Percentiles rank a stretch among this genome's conserved stretches.
Conservation (phyloP, 2,888 invertebrate genomes). For the Corbicula japonica region DNA sequence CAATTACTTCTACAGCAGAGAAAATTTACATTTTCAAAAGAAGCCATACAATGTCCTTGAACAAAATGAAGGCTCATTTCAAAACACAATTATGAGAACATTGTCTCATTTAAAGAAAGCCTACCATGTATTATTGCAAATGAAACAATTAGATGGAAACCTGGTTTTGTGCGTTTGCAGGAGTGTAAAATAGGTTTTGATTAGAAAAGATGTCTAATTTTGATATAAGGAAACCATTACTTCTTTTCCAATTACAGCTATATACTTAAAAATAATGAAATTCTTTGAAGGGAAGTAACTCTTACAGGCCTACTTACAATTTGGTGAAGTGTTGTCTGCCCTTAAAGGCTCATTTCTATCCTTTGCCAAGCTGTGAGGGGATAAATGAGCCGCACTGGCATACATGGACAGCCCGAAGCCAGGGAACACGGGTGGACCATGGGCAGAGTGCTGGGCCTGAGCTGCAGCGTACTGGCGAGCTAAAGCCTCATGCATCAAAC, state of each 20-base stretch:
- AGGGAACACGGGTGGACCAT: constrained; percentile 74
- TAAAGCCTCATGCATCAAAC: constrained; percentile 81
- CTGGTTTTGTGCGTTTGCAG: constrained; percentile 29
- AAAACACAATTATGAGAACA: constrained; percentile 31
- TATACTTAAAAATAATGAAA: too few relatives aligned
- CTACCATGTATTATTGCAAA: constrained; percentile 23
- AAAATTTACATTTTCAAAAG: too few relatives aligned
- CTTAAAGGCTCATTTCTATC: constrained; percentile 84
- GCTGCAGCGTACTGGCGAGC: constrained; percentile 79
- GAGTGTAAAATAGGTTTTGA: too few relatives aligned
- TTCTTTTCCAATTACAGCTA: too few relatives aligned
- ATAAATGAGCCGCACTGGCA: constrained; percentile 87
- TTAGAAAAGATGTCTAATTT: too few relatives aligned
- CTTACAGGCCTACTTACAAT: constrained; percentile 71
- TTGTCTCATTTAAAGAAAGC: constrained; percentile 32
- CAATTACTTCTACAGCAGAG: too few relatives aligned
- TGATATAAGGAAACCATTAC: too few relatives aligned
- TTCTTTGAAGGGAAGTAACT: constrained; percentile 10
- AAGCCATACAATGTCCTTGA: constrained; percentile 13
- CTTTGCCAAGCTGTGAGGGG: constrained; percentile 87
- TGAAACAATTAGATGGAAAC: constrained; percentile 16
- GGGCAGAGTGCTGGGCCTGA: constrained; percentile 46
- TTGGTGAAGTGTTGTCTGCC: constrained; percentile 75
- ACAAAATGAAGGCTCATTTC: constrained; percentile 25
- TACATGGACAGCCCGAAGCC: constrained; percentile 54